Evolutionary conservation across 2,797 vertebrate species (phyloP).

Genomic region (Lepus oiostolus): DNA sequence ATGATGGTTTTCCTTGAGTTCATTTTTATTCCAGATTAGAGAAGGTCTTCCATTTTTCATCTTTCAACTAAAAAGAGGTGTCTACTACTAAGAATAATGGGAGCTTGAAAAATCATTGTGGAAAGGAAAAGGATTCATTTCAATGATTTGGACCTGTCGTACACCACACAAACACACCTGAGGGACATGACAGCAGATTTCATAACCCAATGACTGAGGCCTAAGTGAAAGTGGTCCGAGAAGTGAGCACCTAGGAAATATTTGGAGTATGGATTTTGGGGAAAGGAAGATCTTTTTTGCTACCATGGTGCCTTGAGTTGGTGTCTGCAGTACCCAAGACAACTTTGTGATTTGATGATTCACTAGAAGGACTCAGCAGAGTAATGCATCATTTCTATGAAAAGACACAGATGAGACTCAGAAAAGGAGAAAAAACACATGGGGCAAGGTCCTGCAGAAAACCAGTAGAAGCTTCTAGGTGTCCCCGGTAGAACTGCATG

Average conservation of each 20-base stretch:
- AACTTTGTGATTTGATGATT: background rate
- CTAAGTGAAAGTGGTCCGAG: background rate
- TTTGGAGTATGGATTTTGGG: background rate
- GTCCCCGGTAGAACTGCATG: background rate
- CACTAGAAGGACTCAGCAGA: background rate
- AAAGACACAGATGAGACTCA: background rate
- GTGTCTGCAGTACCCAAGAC: background rate
- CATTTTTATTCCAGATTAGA: background rate
- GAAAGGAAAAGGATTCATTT: background rate
- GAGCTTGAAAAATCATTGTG: background rate
- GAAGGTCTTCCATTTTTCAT: slow-evolving; percentile 1
- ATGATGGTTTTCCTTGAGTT: background rate
- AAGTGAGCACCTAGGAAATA: background rate
- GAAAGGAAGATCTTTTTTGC: background rate
- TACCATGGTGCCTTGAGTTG: background rate
- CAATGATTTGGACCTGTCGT: background rate
- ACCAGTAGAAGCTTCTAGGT: background rate
- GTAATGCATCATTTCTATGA: background rate
- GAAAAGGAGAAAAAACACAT: background rate
- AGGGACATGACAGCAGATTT: background rate
- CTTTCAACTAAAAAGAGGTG: slow-evolving; percentile 6
- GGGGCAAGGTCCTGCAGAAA: background rate
- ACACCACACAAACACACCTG: background rate
- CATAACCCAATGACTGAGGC: background rate
- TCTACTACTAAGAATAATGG: background rate